Percentiles rank a stretch among this genome's conserved stretches.
These are phyloP conservation scores for Sebastes vulpes DNA, from an alignment of 2,797 vertebrate species.

Conservation along the genomic window DNA sequence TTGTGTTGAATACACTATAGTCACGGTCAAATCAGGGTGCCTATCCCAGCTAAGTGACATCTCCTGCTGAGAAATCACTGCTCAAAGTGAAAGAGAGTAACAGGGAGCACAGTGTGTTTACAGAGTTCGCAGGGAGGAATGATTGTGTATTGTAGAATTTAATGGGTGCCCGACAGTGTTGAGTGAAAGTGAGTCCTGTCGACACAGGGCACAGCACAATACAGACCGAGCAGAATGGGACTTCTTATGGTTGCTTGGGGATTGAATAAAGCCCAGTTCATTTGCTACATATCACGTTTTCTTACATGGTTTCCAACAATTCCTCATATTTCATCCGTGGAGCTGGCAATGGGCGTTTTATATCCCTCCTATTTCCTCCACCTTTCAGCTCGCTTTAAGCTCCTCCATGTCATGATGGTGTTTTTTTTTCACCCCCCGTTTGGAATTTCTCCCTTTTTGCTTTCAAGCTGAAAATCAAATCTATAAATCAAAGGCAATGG, in stretches of 20 bases:
- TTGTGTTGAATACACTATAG: slow-evolving; percentile 27
- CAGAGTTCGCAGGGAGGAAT: slow-evolving; percentile 61
- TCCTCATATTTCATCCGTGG: slow-evolving; percentile 76
- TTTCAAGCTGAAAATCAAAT: slow-evolving; percentile 82
- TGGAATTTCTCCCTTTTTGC: slow-evolving; percentile 68
- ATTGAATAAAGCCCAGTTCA: slow-evolving; percentile 81
- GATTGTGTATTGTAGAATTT: slow-evolving; percentile 67
- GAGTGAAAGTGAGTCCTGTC: slow-evolving; percentile 69
- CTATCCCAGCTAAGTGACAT: slow-evolving; percentile 29
- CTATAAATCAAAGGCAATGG: slow-evolving; percentile 84
- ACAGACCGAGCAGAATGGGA: slow-evolving; percentile 62
- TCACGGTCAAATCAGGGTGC: slow-evolving; percentile 38
- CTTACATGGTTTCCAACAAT: slow-evolving; percentile 76
- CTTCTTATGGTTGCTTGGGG: slow-evolving; percentile 74
- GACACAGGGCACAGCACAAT: slow-evolving; percentile 69
- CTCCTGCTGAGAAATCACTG: slow-evolving; percentile 28
- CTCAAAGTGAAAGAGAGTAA: slow-evolving; percentile 42
- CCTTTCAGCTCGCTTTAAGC: slow-evolving; percentile 81
- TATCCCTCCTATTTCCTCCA: slow-evolving; percentile 75
- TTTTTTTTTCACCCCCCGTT: slow-evolving; percentile 50
- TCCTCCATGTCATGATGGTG: slow-evolving; percentile 62
- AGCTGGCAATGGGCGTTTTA: slow-evolving; percentile 71
- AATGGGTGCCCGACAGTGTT: slow-evolving; percentile 68
- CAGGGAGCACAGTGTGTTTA: slow-evolving; percentile 38
- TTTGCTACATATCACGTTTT: slow-evolving; percentile 80